Conservation (phyloP, 2,888 invertebrate species). For the Alcis repandata region DNA sequence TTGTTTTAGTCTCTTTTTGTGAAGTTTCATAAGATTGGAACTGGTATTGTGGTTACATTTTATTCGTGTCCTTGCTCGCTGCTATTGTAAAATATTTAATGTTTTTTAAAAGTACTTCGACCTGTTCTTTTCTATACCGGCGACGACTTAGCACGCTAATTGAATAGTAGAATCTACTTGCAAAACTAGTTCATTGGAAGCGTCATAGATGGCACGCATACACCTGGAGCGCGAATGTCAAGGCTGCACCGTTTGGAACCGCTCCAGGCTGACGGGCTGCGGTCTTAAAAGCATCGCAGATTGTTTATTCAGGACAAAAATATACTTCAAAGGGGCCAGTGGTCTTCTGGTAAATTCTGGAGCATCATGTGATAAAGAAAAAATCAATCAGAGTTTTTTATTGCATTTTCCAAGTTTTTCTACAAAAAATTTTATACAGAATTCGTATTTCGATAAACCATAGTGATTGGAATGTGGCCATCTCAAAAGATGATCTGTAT, state of each 20-base stretch:
- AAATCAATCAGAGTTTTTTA: not conserved
- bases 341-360: not conserved
- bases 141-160: conserved; percentile 4
- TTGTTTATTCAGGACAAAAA: conserved; percentile 22
- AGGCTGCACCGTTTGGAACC: conserved; percentile 78
- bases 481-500: conserved; percentile 47
- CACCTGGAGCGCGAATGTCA: conserved; percentile 83
- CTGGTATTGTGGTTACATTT: conserved; percentile 32
- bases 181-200: conserved; percentile 62
- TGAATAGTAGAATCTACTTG: conserved; percentile 28
- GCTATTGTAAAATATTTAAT: conserved; percentile 5
- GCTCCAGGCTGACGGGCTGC: conserved; percentile 69
- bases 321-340: conserved; percentile 15
- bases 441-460: not conserved
- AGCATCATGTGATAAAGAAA: not conserved
- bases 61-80: conserved; percentile 20
- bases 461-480: conserved; percentile 10
- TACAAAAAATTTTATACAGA: not conserved
- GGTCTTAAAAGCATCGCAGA: conserved; percentile 24
- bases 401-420: not conserved
- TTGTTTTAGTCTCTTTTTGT: conserved; percentile 38
- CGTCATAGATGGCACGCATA: conserved; percentile 63
- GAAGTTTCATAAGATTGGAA: conserved; percentile 34
- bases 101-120: not conserved
- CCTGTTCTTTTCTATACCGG: not conserved